Evolutionary conservation across 1,140 invertebrate genomes (phyloP).

Genomic region (Bombus affinis): DNA sequence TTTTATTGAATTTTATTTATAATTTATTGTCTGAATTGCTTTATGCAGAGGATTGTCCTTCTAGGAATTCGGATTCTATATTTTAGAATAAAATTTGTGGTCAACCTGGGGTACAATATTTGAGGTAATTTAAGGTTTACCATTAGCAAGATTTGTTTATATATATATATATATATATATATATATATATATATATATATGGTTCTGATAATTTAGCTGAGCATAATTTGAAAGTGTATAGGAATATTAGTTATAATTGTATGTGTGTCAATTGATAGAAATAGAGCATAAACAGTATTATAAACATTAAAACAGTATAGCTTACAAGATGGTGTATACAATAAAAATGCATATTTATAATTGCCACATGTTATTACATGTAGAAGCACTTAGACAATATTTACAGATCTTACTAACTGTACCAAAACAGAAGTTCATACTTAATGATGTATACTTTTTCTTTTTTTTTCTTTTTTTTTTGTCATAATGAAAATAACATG

Average conservation of each 20-base stretch:
- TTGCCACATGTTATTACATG: slow-evolving; percentile 42
- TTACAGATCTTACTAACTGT: slow-evolving; percentile 29
- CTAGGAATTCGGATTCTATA: slow-evolving; percentile 62
- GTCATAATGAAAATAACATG: not conserved
- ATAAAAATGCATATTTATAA: slow-evolving; percentile 59
- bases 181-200: slow-evolving; percentile 13
- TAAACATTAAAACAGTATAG: slow-evolving; percentile 35
- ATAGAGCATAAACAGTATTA: slow-evolving; percentile 44
- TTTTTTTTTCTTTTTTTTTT: not conserved
- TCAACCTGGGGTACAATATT: slow-evolving; percentile 59
- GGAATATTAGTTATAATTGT: slow-evolving; percentile 52
- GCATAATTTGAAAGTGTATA: slow-evolving; percentile 41
- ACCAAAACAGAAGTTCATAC: not conserved
- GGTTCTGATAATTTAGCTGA: slow-evolving; percentile 20
- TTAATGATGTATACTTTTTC: slow-evolving; percentile 30
- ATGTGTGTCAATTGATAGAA: slow-evolving; percentile 31
- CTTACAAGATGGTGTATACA: slow-evolving; percentile 41
- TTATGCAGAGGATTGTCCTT: slow-evolving; percentile 76
- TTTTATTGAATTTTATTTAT: slow-evolving; percentile 66
- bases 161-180: slow-evolving; percentile 14
- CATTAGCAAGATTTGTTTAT: slow-evolving; percentile 11
- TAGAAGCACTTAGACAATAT: slow-evolving; percentile 51
- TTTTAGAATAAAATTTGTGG: slow-evolving; percentile 65
- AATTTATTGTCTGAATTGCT: slow-evolving; percentile 81
- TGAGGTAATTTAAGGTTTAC: slow-evolving; percentile 49